Evolutionary conservation across 2,113 vertebrate species (phyloP).

Genomic region (Astur gentilis): DNA sequence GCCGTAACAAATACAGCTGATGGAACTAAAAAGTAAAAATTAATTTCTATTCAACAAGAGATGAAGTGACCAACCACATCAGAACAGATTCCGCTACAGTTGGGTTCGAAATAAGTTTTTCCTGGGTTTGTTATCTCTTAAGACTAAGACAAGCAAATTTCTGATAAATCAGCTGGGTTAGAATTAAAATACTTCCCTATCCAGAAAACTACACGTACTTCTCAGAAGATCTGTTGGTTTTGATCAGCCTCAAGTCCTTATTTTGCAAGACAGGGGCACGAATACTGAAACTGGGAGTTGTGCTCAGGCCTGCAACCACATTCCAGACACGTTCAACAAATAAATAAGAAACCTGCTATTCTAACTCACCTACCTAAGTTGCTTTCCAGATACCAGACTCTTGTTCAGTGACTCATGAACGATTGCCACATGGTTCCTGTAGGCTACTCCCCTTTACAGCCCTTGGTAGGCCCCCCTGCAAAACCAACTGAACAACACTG

Average conservation of each 20-base stretch:
- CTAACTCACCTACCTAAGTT: background rate
- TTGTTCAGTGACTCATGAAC: background rate
- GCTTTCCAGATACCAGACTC: background rate
- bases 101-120: background rate
- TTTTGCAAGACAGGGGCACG: background rate
- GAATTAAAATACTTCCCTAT: background rate
- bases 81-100: background rate
- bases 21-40: background rate
- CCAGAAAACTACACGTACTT: background rate
- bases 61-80: background rate
- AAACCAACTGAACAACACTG: background rate
- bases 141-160: background rate
- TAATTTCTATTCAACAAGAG: background rate
- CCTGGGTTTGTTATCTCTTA: background rate
- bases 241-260: background rate
- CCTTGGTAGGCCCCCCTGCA: background rate
- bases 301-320: background rate
- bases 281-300: background rate
- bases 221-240: background rate
- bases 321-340: background rate
- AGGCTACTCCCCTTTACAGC: background rate
- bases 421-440: background rate
- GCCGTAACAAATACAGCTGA: background rate
- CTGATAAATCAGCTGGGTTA: background rate
- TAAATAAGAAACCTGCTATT: background rate